Evolutionary conservation across 1,140 invertebrate species (phyloP), one percentile per base, ranked within the genome.

Genomic region (Zelostemma sp.): DNA sequence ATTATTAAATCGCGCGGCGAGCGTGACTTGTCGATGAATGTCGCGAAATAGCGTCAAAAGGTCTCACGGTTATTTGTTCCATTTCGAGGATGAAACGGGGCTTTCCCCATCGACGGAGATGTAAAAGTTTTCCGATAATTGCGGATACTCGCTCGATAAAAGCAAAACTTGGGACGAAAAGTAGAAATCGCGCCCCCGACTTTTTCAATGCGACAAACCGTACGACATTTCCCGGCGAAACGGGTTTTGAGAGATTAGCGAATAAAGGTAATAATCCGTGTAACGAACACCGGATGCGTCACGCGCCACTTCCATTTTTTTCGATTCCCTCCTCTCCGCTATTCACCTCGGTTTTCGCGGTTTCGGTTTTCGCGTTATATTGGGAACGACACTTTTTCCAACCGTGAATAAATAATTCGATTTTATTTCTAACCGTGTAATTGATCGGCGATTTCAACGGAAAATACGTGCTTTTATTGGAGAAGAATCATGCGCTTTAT

Each of bases 81-180:
- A 60, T 60, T 74, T 59, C 50, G 65, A 57, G 55, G 61, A 62
- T 60, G 55, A 57, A 28, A 16, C 65, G 33, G 21, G 50, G 57
- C 59, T 71, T 68, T 74, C 58, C 59, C 51, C 58, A 48, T 64
- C 58, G 54, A 19, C 57, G 58, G 12, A 45, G 56, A 63, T 64
- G 67, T 63, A 64, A 60, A 69, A 64, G 67, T 69, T 69, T 69
- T 70, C 57, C 67, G 63, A 70, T 70, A 70, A 65, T 70, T 65
- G 68, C 61, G 57, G 62, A 71, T 38, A 45, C 58, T 58, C n/a
- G n/a, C n/a, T n/a, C n/a, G 60, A 70, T 70, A 64, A 65, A 70
- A 70, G 61, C 53, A 53, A 64, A 57, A 64, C 46, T 38, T 28
- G 41, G 17, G 16, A 43, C 58, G 64, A 70, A 70, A 70, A 65